Evolutionary conservation across 1,140 invertebrate species (phyloP), one percentile per base, ranked within the genome.

Genomic region (Pseudomyrmex flavicornis): DNA sequence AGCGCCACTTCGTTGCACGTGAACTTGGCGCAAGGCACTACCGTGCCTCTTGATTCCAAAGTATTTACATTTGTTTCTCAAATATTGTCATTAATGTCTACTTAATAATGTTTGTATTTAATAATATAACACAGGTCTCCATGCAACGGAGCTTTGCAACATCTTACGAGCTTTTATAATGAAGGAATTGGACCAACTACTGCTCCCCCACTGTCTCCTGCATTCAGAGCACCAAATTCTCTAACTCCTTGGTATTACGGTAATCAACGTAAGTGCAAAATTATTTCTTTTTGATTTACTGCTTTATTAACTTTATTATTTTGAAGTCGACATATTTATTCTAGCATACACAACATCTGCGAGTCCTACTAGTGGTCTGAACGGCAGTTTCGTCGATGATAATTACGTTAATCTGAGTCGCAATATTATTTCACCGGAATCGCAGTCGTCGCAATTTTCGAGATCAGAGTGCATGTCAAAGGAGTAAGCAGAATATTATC

Each of bases 221-320:
- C 76, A 59, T 80, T 72, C 8, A 80, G 54, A 63, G 92, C 95
- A 52, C 92, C 94, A 22, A 96, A 95, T 90, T 95, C 95, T 61
- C 88, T 96, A 66, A 92, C 95, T 20, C 93, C 95, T 2, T 95
- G 94, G 94, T 95, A 94, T 90, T 95, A 95, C 68, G 90, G 93
- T 89, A 87, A 93, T 90, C 93, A 95, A 92, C 90, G 94, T 93
- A 89, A 92, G 92, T 92, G 69, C 72, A 68, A 85, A n/a, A 35
- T 35, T 35, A 35, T 35, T 35, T 35, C 26, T 2, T 35, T 35
- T 35, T 35, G 5, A 35, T 5, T 35, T 35, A 35, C 4, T 35
- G 35, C 5, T 7, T 35, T 35, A 7, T 35, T 35, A 35, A 35
- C 35, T 35, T 35, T 69, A 61, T 58, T 59, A 22, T 54, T 74